phyloP scores from a whole-genome alignment of 2,113 vertebrate species.

The Xiphias gladius region DNA sequence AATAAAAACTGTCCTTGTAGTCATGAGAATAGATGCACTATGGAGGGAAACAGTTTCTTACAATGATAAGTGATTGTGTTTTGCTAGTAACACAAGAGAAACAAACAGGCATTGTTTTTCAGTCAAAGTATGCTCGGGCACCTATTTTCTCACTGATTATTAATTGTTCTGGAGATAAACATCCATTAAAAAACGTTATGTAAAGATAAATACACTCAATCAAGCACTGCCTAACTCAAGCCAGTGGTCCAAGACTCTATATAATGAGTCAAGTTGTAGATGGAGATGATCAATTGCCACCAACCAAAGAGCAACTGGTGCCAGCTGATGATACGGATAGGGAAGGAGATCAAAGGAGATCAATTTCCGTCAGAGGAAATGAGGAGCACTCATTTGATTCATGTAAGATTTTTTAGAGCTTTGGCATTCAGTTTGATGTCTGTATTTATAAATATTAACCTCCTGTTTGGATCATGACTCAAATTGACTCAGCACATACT shows the following conservation, averaged over 20 bases:
- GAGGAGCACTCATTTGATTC: conserved; percentile 28
- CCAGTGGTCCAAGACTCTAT: not conserved
- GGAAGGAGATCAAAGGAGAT: conserved; percentile 20
- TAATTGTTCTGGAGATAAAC: not conserved
- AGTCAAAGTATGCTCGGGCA: not conserved
- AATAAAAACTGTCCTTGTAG: not conserved
- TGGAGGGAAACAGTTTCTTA: not conserved
- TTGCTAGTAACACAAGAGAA: no score
- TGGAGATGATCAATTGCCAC: conserved; percentile 29
- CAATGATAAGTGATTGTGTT: not conserved
- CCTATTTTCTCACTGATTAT: not conserved
- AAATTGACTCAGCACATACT: conserved; percentile 4
- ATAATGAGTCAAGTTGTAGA: conserved; percentile 24
- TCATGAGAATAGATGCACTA: not conserved
- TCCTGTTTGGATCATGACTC: conserved; percentile 17
- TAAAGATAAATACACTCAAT: not conserved
- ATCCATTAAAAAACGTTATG: not conserved
- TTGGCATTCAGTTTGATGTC: conserved; percentile 36
- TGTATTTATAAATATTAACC: conserved; percentile 12
- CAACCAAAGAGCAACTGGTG: conserved; percentile 13
- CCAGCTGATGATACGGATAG: conserved; percentile 22
- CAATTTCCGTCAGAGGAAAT: conserved; percentile 24
- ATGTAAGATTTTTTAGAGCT: conserved; percentile 16
- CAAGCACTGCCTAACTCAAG: not conserved
- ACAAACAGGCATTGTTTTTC: not conserved